Conservation (phyloP, 2,888 invertebrate genomes). For the Dinocampus coccinellae region DNA sequence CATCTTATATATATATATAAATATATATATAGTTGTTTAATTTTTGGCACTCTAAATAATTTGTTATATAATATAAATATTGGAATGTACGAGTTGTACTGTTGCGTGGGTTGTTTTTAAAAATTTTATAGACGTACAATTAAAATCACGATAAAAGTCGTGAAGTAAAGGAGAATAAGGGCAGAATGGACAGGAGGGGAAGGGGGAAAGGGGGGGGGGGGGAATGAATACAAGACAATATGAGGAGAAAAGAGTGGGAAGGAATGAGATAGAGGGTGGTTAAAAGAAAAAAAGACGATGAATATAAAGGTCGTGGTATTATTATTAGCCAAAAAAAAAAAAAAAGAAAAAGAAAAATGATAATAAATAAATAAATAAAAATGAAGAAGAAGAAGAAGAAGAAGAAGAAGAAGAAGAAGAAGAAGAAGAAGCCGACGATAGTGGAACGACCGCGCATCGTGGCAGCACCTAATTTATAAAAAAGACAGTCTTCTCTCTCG, state of each 20-base stretch:
- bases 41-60: no score
- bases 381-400: conserved; percentile 9
- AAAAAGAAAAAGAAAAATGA: conserved; percentile 33
- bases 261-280: no score
- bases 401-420: conserved; percentile 32
- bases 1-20: conserved; percentile 8
- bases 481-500: conserved; percentile 40
- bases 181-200: no score
- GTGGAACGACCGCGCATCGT: conserved; percentile 13
- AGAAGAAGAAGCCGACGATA: conserved; percentile 5
- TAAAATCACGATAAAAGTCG: conserved; percentile 48
- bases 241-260: not conserved
- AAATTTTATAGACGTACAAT: conserved; percentile 52
- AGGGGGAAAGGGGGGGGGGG: no score
- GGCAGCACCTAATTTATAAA: conserved; percentile 39
- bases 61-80: no score
- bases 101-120: conserved; percentile 34
- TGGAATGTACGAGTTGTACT: no score
- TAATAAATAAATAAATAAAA: no score
- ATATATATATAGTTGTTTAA: not conserved
- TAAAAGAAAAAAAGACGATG: no score
- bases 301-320: conserved; percentile 19
- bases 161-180: no score
- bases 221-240: not conserved
- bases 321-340: conserved; percentile 26